Evolutionary conservation across 2,888 invertebrate species (phyloP).

Genomic region (Ormyrus labotus): DNA sequence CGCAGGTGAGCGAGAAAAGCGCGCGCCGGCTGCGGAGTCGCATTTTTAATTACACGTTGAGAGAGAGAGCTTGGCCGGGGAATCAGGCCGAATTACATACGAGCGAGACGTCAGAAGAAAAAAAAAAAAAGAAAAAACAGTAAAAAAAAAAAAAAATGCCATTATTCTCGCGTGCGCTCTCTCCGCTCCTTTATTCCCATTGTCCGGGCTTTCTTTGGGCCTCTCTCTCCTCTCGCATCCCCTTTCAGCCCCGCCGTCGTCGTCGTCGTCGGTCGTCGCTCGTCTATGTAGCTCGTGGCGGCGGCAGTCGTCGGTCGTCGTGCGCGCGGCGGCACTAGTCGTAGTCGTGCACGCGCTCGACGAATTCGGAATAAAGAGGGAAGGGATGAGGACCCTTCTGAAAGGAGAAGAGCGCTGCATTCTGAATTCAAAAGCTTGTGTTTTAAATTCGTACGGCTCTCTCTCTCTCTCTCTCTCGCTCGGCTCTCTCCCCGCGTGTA

Average conservation of each 20-base stretch:
- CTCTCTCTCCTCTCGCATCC: slow-evolving; percentile 33
- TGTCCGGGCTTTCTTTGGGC: slow-evolving; percentile 7
- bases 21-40: background rate
- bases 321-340: background rate
- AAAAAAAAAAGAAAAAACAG: background rate
- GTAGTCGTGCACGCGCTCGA: slow-evolving; percentile 14
- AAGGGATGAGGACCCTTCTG: slow-evolving; percentile 48
- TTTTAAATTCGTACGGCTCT: slow-evolving; percentile 47
- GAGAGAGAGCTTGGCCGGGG: slow-evolving; percentile 43
- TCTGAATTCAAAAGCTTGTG: slow-evolving; percentile 52
- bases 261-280: slow-evolving; percentile 16
- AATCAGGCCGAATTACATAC: slow-evolving; percentile 51
- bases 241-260: slow-evolving; percentile 8
- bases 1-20: background rate
- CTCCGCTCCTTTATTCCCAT: slow-evolving; percentile 36
- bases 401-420: slow-evolving; percentile 48
- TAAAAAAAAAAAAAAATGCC: slow-evolving; percentile 44
- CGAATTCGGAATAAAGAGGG: slow-evolving; percentile 42
- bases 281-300: background rate
- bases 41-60: slow-evolving; percentile 42
- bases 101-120: slow-evolving; percentile 44
- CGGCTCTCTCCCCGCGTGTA: background rate
- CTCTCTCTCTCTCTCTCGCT: background rate
- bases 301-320: background rate
- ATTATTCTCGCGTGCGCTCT: slow-evolving; percentile 43